Percentiles rank a stretch among this genome's conserved stretches.
Conservation (phyloP, 2,797 vertebrate genomes). For the Myotis pilosus region DNA sequence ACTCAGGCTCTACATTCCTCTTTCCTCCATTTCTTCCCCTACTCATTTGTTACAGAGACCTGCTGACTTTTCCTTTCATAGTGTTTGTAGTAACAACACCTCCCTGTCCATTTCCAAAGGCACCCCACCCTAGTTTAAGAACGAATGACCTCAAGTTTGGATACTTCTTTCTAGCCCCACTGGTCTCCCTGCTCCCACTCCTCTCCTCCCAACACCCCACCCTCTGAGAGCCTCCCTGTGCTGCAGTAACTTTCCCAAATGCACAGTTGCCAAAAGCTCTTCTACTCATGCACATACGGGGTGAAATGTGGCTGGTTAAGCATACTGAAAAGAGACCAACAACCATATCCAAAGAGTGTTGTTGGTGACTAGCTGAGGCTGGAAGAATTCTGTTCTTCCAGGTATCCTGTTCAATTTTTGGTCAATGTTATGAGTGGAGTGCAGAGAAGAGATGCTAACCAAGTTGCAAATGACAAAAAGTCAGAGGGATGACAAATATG, state of each 20-base stretch:
- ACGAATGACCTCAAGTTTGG: background rate
- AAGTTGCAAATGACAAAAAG: background rate
- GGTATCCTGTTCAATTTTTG: background rate
- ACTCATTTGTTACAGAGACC: background rate
- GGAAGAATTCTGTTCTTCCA: background rate
- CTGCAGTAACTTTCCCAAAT: background rate
- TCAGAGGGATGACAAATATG: background rate
- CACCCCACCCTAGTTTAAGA: background rate
- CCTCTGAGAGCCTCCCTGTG: background rate
- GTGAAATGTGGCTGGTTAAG: background rate
- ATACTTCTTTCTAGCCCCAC: background rate
- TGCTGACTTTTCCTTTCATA: background rate
- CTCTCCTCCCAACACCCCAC: background rate
- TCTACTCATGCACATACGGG: background rate
- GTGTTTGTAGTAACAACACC: background rate
- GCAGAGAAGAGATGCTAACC: background rate
- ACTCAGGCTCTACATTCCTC: background rate
- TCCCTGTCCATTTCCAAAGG: constrained; percentile 2
- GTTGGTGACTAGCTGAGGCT: background rate
- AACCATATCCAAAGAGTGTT: background rate
- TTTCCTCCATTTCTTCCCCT: background rate
- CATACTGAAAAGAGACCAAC: background rate
- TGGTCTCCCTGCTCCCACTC: background rate
- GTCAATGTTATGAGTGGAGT: background rate
- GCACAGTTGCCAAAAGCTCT: background rate